These are phyloP conservation scores for Probaryconus sp. DNA, from an alignment of 1,140 invertebrate genomes.

Conservation along the genomic window DNA sequence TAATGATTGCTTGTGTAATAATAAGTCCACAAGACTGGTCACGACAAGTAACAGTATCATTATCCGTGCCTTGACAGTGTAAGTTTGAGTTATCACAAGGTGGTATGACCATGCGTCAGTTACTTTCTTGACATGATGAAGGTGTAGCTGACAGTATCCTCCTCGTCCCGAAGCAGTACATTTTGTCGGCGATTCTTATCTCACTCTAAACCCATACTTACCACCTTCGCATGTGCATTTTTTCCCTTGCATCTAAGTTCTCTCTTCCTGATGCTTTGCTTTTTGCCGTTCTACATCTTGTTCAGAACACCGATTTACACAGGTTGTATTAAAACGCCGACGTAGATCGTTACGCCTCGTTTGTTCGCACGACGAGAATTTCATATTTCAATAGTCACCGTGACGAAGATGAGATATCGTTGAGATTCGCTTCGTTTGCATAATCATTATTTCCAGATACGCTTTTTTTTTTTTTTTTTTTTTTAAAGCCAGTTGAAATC, in stretches of 20 bases:
- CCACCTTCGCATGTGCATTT: conserved; percentile 53
- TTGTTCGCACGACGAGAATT: conserved; percentile 44
- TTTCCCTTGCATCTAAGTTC: conserved; percentile 46
- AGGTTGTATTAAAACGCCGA: conserved; percentile 55
- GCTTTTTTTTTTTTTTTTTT: not conserved
- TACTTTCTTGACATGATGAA: conserved; percentile 55
- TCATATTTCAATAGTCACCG: conserved; percentile 45
- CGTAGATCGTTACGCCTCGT: conserved; percentile 59
- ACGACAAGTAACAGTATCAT: conserved; percentile 58
- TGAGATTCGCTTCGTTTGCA: not conserved
- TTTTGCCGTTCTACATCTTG: conserved; percentile 46
- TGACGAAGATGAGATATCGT: conserved; percentile 29
- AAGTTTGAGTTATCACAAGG: conserved; percentile 53
- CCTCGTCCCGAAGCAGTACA: conserved; percentile 51
- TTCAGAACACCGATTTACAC: conserved; percentile 56
- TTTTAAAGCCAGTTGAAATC: no score
- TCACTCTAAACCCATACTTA: conserved; percentile 61
- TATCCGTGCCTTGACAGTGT: conserved; percentile 43
- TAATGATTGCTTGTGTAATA: conserved; percentile 37
- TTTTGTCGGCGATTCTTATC: conserved; percentile 58
- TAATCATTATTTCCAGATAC: conserved; percentile 6
- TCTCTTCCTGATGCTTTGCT: conserved; percentile 39
- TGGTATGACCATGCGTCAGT: conserved; percentile 54
- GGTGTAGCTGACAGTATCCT: conserved; percentile 58
- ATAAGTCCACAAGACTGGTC: conserved; percentile 52